Evolutionary conservation across 1,140 invertebrate species (phyloP).

Genomic region (Delia radicum): DNA sequence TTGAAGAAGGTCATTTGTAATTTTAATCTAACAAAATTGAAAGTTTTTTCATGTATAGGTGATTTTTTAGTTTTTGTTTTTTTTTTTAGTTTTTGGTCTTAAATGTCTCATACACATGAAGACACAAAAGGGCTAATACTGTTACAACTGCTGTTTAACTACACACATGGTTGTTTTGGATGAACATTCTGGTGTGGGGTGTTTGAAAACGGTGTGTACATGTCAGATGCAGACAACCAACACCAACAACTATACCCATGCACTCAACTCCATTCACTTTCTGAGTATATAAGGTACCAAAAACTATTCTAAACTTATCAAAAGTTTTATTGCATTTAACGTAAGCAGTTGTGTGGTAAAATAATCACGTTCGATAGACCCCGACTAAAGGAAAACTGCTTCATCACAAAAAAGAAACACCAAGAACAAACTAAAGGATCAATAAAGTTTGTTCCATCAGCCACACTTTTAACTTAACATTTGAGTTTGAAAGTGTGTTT

Average conservation of each 20-base stretch:
- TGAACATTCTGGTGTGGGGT: too few species aligned
- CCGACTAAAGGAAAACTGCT: not conserved
- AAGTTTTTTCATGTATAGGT: too few species aligned
- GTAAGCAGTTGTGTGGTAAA: slow-evolving; percentile 26
- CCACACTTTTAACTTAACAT: not conserved
- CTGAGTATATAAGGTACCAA: slow-evolving; percentile 25
- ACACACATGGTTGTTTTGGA: not conserved
- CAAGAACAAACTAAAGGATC: not conserved
- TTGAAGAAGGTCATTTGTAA: slow-evolving; percentile 52
- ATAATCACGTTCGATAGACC: slow-evolving; percentile 8
- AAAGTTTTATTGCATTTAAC: slow-evolving; percentile 29
- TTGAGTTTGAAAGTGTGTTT: not conserved
- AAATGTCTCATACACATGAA: not conserved
- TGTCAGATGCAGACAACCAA: too few species aligned
- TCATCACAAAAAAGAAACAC: not conserved
- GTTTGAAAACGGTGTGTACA: too few species aligned
- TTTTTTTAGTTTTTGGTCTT: not conserved
- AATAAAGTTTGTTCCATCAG: slow-evolving; percentile 9
- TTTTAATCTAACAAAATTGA: slow-evolving; percentile 52
- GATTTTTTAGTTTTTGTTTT: too few species aligned
- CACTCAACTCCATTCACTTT: too few species aligned
- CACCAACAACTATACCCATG: too few species aligned
- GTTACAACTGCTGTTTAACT: too few species aligned
- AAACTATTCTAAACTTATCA: slow-evolving; percentile 25
- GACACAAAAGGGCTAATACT: not conserved